These are phyloP conservation scores for Oreocharis arfaki DNA, from an alignment of 2,113 vertebrate species.

Conservation along the genomic window DNA sequence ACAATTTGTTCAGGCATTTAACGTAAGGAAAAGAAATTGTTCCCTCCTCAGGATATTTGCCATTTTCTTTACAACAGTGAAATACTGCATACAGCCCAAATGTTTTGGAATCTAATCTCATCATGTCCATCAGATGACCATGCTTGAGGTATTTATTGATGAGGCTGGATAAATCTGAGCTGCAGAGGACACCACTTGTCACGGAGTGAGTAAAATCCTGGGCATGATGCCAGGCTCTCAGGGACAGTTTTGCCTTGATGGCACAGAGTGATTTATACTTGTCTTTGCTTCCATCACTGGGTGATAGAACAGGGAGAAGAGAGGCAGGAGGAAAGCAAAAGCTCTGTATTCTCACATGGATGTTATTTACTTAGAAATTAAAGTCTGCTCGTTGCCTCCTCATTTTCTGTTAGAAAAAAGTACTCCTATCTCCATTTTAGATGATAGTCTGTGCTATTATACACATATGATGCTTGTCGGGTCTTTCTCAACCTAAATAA, in stretches of 20 bases:
- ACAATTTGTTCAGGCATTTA: background rate
- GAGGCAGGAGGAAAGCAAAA: background rate
- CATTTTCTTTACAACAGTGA: background rate
- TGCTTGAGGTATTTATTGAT: slow-evolving; percentile 56
- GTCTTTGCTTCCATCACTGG: slow-evolving; percentile 27
- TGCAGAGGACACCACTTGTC: slow-evolving; percentile 57
- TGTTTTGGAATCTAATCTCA: slow-evolving; percentile 47
- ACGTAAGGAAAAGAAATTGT: background rate
- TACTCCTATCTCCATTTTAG: background rate
- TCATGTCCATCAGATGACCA: slow-evolving; percentile 45
- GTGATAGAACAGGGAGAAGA: background rate
- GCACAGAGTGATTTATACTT: slow-evolving; percentile 36
- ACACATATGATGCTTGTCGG: background rate
- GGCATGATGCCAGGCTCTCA: slow-evolving; percentile 51
- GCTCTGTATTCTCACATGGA: background rate
- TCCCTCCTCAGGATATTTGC: slow-evolving; percentile 7
- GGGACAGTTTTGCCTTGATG: slow-evolving; percentile 54
- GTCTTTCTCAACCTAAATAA: background rate
- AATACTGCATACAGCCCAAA: background rate
- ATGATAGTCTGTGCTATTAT: background rate
- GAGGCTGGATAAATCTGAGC: slow-evolving; percentile 28
- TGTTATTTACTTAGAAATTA: background rate
- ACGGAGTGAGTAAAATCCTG: slow-evolving; percentile 36
- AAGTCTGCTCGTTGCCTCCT: background rate
- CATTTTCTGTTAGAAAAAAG: background rate